These are phyloP conservation scores for Prosapia bicincta DNA, from an alignment of 2,888 invertebrate genomes.

Conservation along the genomic window DNA sequence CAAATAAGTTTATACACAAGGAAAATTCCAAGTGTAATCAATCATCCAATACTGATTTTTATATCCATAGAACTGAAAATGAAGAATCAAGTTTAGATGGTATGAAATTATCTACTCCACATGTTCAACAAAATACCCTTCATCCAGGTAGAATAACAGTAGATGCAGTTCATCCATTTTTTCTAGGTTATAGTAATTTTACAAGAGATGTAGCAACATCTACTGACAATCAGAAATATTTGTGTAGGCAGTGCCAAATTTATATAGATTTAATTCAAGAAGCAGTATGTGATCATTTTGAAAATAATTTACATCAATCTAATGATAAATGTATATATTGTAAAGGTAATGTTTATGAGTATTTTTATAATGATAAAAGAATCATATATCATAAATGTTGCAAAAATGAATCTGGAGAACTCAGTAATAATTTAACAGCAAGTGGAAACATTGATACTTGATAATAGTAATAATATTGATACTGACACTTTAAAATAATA, in stretches of 20 bases:
- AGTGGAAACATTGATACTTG: not conserved
- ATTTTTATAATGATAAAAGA: not conserved
- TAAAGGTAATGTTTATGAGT: not conserved
- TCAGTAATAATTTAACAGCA: not conserved
- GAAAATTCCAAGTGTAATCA: not conserved
- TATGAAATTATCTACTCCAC: not conserved
- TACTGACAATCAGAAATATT: constrained; percentile 1
- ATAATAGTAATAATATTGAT: no score
- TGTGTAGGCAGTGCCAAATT: constrained; percentile 11
- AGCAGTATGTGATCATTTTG: constrained; percentile 11
- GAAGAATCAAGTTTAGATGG: not conserved
- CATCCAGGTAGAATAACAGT: not conserved
- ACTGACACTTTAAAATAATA: not conserved
- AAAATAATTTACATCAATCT: not conserved
- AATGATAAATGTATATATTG: not conserved
- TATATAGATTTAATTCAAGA: constrained; percentile 11
- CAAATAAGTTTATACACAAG: no score
- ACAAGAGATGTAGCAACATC: not conserved
- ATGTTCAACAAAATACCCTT: not conserved
- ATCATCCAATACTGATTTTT: not conserved
- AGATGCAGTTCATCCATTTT: constrained; percentile 23
- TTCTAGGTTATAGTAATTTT: constrained; percentile 17
- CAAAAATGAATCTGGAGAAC: not conserved
- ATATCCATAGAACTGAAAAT: not conserved
- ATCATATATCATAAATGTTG: not conserved